Evolutionary conservation across 2,888 invertebrate species (phyloP).

Genomic region (Callyntrura sp.): DNA sequence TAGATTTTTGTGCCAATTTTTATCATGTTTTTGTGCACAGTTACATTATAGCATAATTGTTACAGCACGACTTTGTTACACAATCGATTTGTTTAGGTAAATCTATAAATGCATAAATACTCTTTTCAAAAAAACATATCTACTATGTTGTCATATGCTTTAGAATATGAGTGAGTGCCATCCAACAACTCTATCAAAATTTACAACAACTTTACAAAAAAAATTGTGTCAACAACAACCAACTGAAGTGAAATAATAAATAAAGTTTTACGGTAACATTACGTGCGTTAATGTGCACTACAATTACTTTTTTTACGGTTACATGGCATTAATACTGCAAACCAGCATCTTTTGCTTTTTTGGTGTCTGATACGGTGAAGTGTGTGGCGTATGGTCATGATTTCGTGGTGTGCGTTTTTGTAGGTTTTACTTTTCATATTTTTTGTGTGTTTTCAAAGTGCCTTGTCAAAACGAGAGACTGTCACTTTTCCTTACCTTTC

Average conservation of each 20-base stretch:
- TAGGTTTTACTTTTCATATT: background rate
- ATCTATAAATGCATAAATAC: background rate
- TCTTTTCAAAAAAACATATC: too few species aligned
- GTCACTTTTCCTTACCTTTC: conserved; percentile 58
- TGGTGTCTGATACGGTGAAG: conserved; percentile 9
- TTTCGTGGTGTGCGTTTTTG: conserved; percentile 6
- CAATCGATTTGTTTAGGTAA: background rate
- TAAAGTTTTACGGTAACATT: background rate
- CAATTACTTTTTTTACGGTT: conserved; percentile 29
- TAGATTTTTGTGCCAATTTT: background rate
- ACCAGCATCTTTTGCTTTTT: conserved; percentile 47
- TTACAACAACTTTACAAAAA: background rate
- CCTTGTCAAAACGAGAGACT: background rate
- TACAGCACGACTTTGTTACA: background rate
- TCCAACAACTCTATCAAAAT: background rate
- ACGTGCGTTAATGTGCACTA: conserved; percentile 54
- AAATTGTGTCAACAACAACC: background rate
- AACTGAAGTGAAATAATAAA: background rate
- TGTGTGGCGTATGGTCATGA: background rate
- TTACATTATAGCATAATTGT: background rate
- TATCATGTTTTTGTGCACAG: background rate
- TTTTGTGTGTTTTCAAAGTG: background rate
- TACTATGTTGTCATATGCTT: too few species aligned
- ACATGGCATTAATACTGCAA: conserved; percentile 41
- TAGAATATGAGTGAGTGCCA: background rate